A percentile compares a stretch with the other conserved stretches of the same genome.
Conservation (phyloP, 2,797 vertebrate species). For the Dipus sagitta region DNA sequence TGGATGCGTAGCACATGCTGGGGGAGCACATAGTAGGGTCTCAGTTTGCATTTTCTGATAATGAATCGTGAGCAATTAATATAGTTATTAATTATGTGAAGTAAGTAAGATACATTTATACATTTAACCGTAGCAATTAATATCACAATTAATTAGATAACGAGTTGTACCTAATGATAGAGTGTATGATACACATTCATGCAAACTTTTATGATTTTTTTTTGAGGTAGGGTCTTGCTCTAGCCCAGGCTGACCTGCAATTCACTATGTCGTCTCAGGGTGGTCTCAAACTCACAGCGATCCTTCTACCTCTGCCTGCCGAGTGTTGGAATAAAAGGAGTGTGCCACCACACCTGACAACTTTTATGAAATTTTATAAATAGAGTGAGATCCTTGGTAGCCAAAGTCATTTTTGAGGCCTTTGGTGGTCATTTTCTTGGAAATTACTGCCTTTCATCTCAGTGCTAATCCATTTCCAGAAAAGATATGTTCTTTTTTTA, state of each 20-base stretch:
- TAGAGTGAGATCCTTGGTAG: no score
- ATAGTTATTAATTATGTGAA: not conserved
- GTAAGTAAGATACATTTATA: not conserved
- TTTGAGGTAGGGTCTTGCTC: no score
- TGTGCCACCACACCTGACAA: no score
- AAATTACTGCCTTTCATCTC: slow-evolving; percentile 28
- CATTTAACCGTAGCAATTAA: no score
- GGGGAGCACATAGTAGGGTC: not conserved
- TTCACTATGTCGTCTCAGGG: no score
- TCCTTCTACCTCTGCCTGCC: no score
- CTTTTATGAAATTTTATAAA: slow-evolving; percentile 44
- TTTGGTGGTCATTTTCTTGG: slow-evolving; percentile 25
- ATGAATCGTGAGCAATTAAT: slow-evolving; percentile 15
- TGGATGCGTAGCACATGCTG: not conserved
- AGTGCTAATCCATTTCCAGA: not conserved
- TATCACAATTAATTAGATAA: not conserved
- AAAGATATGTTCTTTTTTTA: slow-evolving; percentile 3
- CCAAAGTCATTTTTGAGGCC: no score
- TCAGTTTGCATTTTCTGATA: not conserved
- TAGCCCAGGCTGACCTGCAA: no score
- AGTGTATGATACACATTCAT: slow-evolving; percentile 5
- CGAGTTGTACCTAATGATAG: not conserved
- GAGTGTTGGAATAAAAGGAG: no score
- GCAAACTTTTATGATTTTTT: slow-evolving; percentile 33
- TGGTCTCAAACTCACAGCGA: no score